phyloP scores from a whole-genome alignment of 2,113 vertebrate species.

The Dasyprocta punctata region DNA sequence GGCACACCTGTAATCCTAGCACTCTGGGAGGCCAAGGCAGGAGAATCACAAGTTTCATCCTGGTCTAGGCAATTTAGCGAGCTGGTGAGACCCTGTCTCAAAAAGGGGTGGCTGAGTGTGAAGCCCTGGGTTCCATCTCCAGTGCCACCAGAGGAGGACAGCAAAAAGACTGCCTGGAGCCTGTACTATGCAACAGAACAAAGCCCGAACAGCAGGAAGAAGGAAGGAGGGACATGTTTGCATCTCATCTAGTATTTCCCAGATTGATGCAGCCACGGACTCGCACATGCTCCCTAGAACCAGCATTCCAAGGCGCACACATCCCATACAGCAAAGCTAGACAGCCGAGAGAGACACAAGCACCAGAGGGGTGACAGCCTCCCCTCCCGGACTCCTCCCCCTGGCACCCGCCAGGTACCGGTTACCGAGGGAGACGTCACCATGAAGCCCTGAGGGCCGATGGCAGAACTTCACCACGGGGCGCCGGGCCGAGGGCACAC shows the following conservation, averaged over 20 bases:
- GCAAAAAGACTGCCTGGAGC: background rate
- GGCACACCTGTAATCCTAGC: background rate
- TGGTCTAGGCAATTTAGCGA: background rate
- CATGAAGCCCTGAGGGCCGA: slow-evolving; percentile 91
- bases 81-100: background rate
- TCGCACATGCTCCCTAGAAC: slow-evolving; percentile 9
- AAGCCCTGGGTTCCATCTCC: background rate
- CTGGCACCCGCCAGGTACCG: slow-evolving; percentile 81
- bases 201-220: background rate
- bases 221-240: background rate
- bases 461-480: slow-evolving; percentile 95
- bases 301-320: background rate
- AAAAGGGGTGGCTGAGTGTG: background rate
- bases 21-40: background rate
- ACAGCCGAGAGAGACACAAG: background rate
- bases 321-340: background rate
- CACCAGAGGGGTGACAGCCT: background rate
- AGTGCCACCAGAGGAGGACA: background rate
- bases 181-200: background rate
- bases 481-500: slow-evolving; percentile 90
- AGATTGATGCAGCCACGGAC: background rate
- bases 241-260: background rate
- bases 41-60: background rate
- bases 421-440: slow-evolving; percentile 94
- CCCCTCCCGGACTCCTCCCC: background rate